These are phyloP conservation scores for Vireo altiloquus DNA, from an alignment of 2,113 vertebrate genomes.

Conservation along the genomic window DNA sequence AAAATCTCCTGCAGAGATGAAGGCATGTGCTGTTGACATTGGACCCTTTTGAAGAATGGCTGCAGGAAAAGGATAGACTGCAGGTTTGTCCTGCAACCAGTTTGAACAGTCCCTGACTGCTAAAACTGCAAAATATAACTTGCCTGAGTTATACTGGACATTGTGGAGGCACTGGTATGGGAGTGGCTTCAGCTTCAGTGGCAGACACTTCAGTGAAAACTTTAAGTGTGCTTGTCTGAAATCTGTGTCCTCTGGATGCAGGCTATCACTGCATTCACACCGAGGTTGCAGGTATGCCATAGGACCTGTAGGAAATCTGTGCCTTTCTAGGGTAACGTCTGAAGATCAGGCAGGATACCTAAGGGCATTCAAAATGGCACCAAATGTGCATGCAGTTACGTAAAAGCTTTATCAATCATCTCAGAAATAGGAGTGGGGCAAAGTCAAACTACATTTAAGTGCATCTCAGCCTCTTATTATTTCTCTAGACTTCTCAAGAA, in stretches of 20 bases:
- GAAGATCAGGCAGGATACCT: not conserved
- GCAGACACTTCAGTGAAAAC: not conserved
- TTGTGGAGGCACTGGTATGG: not conserved
- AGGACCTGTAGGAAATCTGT: not conserved
- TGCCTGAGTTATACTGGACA: not conserved
- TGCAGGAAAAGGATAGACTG: not conserved
- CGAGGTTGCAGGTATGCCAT: fast-evolving
- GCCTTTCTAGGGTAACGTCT: not conserved
- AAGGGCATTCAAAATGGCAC: not conserved
- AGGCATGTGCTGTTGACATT: not conserved
- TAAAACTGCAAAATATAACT: not conserved
- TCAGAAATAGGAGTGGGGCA: not conserved
- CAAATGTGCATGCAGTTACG: not conserved
- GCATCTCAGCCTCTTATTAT: not conserved
- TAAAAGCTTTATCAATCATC: not conserved
- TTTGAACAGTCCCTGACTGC: not conserved
- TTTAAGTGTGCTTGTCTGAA: not conserved
- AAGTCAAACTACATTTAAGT: not conserved
- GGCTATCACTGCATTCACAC: not conserved
- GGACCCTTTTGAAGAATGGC: not conserved
- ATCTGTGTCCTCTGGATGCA: not conserved
- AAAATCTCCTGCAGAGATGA: not conserved
- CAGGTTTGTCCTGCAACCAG: not conserved
- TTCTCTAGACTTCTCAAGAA: not conserved
- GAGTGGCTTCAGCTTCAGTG: not conserved